Base-by-base conservation (phyloP, 2,888 invertebrate genomes). In the Caenorhabditis panamensis region DNA sequence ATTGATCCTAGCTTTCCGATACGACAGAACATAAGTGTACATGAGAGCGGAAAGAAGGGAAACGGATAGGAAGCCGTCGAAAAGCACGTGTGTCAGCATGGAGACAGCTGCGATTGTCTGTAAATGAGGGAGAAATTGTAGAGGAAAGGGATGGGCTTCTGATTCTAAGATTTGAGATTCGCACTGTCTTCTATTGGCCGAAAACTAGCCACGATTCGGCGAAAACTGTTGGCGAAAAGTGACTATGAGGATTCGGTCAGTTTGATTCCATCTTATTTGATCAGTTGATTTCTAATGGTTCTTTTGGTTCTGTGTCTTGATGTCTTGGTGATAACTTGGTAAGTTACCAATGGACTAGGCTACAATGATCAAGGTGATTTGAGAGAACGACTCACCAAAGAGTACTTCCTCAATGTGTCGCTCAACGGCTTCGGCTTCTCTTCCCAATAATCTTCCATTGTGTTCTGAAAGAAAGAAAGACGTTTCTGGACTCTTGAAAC, bases 21-120 rank as follows among this genome's bases (percentile, higher is more conserved):
- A 77, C 16, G 77, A 77, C 6, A 77, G 51, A 49, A 77, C 77
- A 36, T 64, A 64, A n/a, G 69, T 64, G 66, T 61, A 79, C 66
- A 72, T 67, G 20, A 79, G 47, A 5, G 72, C 56, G 20, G 79
- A 72, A 16, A 79, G 47, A 13, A 72, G 61, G 6, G 79, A 71
- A 51, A 79, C 72, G 18, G 79, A 72, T 1, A 67, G 20, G n/a
- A 79, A 24, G 16, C 77, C 77, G 53, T 77, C 77, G 11, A 69
- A 31, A 37, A 71, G 18, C 44, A 63, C 37, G 31, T 77, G 77
- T 2, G 56, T 62, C 37, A 62, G 49, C 67, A 68, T 68, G 2
- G 76, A 76, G 28, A 76, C 1, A 0, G 68, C 67, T 16, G 76
- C 67, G 49, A 68, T 68, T n/a, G 76, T 56, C 76, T 76, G 76